phyloP scores from a whole-genome alignment of 2,113 vertebrate species.

The Hirundichthys speculiger region DNA sequence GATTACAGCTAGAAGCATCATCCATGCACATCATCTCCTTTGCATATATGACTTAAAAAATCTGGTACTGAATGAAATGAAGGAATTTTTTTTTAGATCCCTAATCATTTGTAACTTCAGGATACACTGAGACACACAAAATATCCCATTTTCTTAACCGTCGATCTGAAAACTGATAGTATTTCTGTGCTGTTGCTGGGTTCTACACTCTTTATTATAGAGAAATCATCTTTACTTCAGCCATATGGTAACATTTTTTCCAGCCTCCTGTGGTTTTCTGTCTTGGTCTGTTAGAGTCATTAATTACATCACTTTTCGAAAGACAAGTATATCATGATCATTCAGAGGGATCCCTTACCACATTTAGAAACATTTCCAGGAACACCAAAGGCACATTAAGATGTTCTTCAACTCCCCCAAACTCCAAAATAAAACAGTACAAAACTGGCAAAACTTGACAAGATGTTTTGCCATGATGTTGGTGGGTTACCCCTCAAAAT shows the following conservation, averaged over 20 bases:
- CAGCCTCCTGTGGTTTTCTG: conserved; percentile 68
- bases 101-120: background rate
- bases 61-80: conserved; percentile 17
- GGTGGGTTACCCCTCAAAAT: conserved; percentile 57
- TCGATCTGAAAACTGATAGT: conserved; percentile 44
- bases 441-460: conserved; percentile 57
- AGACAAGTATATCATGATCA: conserved; percentile 73
- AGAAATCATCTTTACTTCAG: conserved; percentile 66
- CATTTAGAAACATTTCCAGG: conserved; percentile 69
- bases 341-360: conserved; percentile 60
- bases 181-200: conserved; percentile 29
- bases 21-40: conserved; percentile 34
- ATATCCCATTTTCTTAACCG: conserved; percentile 32
- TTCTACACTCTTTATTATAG: conserved; percentile 58
- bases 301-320: conserved; percentile 81
- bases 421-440: conserved; percentile 36
- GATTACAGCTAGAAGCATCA: conserved; percentile 61
- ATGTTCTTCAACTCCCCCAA: conserved; percentile 12
- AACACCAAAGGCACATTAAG: conserved; percentile 56
- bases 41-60: conserved; percentile 37
- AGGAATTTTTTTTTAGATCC: background rate
- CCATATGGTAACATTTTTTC: conserved; percentile 82
- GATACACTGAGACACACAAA: background rate
- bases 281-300: conserved; percentile 78
- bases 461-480: conserved; percentile 48